Evolutionary conservation across 2,888 invertebrate species (phyloP).

Genomic region (Abrostola tripartita): DNA sequence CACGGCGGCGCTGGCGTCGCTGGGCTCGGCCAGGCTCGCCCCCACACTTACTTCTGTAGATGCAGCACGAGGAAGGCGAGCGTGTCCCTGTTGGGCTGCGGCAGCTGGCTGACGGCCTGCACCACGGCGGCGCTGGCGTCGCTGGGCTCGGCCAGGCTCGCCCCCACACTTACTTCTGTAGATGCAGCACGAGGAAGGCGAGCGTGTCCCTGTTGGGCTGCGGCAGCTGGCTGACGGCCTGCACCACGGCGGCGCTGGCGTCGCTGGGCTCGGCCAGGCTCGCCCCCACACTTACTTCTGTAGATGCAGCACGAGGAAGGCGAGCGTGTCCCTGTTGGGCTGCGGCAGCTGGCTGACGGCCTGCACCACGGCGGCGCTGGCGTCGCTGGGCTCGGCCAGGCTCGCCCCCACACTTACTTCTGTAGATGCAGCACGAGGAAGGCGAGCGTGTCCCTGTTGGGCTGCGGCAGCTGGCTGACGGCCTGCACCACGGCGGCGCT

Average conservation of each 20-base stretch:
- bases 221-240: constrained; percentile 95
- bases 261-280: constrained; percentile 87
- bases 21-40: constrained; percentile 86
- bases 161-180: constrained; percentile 92
- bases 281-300: constrained; percentile 92
- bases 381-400: constrained; percentile 87
- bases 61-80: constrained; percentile 97
- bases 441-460: constrained; percentile 98
- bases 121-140: constrained; percentile 91
- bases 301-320: constrained; percentile 96
- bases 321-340: constrained; percentile 98
- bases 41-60: constrained; percentile 92
- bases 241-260: constrained; percentile 90
- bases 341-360: constrained; percentile 95
- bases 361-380: constrained; percentile 90
- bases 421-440: constrained; percentile 97
- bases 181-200: constrained; percentile 96
- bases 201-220: constrained; percentile 98
- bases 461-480: constrained; percentile 95
- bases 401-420: constrained; percentile 90
- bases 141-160: constrained; percentile 85
- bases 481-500: constrained; percentile 91
- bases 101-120: constrained; percentile 94
- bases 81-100: constrained; percentile 97
- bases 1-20: constrained; percentile 90